These are phyloP conservation scores for Gadus macrocephalus DNA, from an alignment of 2,113 vertebrate species.

Conservation along the genomic window DNA sequence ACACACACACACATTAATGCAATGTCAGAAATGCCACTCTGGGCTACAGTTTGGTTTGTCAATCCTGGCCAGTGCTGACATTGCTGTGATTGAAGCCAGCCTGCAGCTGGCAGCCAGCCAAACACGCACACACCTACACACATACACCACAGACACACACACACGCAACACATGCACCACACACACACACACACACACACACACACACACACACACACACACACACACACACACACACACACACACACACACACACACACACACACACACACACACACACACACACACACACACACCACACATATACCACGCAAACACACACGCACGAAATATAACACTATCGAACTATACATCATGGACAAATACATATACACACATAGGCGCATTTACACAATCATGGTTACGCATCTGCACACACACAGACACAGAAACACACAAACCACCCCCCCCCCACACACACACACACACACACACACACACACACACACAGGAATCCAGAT, in stretches of 20 bases:
- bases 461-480: background rate
- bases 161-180: background rate
- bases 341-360: background rate
- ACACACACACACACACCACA: slow-evolving; percentile 5
- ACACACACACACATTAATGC: background rate
- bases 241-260: slow-evolving; percentile 1
- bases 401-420: background rate
- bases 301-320: too few species aligned
- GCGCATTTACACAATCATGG: background rate
- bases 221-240: background rate
- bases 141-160: background rate
- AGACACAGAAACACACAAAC: background rate
- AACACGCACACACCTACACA: background rate
- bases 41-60: background rate
- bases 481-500: background rate
- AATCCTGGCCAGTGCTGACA: slow-evolving; percentile 1
- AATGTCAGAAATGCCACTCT: background rate
- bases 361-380: background rate
- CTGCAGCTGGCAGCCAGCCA: background rate
- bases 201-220: background rate
- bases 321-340: background rate
- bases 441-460: background rate
- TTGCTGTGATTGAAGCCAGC: background rate
- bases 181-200: too few species aligned
- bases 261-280: background rate